Evolutionary conservation across 1,140 invertebrate genomes (phyloP).

Genomic region (Ceratosolen solmsi): DNA sequence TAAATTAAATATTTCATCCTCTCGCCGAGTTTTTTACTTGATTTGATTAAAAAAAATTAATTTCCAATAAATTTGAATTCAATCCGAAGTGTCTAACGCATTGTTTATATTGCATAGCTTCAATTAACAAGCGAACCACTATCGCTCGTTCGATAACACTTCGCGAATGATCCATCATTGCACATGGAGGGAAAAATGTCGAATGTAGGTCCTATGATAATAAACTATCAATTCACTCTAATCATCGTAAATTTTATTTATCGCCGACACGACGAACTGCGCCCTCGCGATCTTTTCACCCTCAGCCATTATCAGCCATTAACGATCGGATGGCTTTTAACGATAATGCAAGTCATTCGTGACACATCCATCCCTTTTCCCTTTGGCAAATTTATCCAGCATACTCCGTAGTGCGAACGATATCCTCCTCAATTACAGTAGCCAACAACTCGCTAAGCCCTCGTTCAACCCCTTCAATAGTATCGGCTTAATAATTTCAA

Average conservation of each 20-base stretch:
- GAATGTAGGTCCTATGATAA: not conserved
- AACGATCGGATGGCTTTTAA: conserved; percentile 41
- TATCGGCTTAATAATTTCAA: conserved; percentile 21
- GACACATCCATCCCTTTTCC: not conserved
- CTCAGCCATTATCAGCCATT: conserved; percentile 33
- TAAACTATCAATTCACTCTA: not conserved
- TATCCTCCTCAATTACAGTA: conserved; percentile 32
- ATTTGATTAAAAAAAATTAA: too few relatives aligned
- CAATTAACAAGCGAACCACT: conserved; percentile 18
- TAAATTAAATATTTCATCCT: too few relatives aligned
- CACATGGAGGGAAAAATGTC: not conserved
- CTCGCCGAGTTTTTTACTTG: too few relatives aligned
- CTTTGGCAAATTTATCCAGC: conserved; percentile 7
- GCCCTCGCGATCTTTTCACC: not conserved
- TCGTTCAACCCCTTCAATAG: not conserved
- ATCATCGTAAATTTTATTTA: conserved; percentile 44
- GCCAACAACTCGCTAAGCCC: conserved; percentile 25
- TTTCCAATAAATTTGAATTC: too few relatives aligned
- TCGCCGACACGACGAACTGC: conserved; percentile 6
- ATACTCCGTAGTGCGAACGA: not conserved
- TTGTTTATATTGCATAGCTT: conserved; percentile 23
- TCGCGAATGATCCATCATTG: not conserved
- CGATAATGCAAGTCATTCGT: conserved; percentile 33
- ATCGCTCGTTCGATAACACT: not conserved
- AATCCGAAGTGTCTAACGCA: too few relatives aligned